A percentile compares a stretch with the other conserved stretches of the same genome.
Conservation (phyloP, 2,797 vertebrate genomes). For the Linurgus olivaceus region DNA sequence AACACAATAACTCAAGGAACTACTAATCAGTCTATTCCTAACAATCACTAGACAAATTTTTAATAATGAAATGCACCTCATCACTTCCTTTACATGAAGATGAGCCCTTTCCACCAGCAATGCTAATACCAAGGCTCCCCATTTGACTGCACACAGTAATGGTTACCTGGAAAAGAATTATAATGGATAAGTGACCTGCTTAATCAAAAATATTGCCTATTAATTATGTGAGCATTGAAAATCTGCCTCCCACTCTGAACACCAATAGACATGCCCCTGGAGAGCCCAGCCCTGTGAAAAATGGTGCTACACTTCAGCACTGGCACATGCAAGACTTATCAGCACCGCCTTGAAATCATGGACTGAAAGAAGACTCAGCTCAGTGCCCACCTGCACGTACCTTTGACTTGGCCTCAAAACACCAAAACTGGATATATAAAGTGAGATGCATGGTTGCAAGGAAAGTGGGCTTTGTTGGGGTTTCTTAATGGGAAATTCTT, state of each 20-base stretch:
- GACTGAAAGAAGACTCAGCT: background rate
- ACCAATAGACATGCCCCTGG: background rate
- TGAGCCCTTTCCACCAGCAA: constrained; percentile 86
- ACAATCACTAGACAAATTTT: background rate
- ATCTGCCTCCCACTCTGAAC: background rate
- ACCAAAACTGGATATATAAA: background rate
- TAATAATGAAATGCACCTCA: constrained; percentile 77
- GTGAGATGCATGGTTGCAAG: background rate
- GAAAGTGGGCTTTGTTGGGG: background rate
- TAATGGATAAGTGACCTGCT: constrained; percentile 18
- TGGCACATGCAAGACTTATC: background rate
- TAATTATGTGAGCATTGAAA: background rate
- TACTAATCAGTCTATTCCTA: background rate
- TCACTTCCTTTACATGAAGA: constrained; percentile 84
- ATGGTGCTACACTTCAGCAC: background rate
- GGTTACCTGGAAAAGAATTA: constrained; percentile 81
- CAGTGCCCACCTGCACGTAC: background rate
- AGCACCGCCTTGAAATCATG: background rate
- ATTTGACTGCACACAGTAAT: constrained; percentile 85
- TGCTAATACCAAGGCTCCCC: constrained; percentile 86
- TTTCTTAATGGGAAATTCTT: background rate
- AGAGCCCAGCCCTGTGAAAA: background rate
- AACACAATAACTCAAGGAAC: background rate
- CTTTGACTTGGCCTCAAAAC: background rate
- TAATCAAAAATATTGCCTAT: constrained; percentile 15